Evolutionary conservation across 2,888 invertebrate genomes (phyloP).

Genomic region (Ormyrus thymus): DNA sequence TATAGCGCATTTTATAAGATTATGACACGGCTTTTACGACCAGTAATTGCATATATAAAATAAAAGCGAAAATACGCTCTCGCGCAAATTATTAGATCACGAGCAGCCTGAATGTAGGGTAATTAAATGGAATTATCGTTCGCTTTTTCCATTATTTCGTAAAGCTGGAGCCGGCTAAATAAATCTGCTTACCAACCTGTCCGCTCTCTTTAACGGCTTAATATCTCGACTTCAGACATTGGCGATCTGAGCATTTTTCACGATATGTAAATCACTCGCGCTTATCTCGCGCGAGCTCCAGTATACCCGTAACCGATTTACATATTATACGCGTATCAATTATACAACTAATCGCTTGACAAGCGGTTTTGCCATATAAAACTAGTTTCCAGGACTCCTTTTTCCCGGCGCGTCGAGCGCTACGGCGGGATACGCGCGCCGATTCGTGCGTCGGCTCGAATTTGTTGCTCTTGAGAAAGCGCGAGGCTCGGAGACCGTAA

Average conservation of each 20-base stretch:
- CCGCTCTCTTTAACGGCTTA: constrained; percentile 4
- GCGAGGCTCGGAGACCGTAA: too few relatives aligned
- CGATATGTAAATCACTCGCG: not conserved
- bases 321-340: constrained; percentile 19
- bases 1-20: too few relatives aligned
- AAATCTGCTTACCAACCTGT: not conserved
- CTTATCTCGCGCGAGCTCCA: not conserved
- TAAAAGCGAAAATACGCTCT: not conserved
- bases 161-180: too few relatives aligned
- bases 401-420: too few relatives aligned
- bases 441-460: too few relatives aligned
- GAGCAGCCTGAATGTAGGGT: too few relatives aligned
- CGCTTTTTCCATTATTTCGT: too few relatives aligned
- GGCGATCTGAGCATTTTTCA: constrained; percentile 3
- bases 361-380: constrained; percentile 25
- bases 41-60: too few relatives aligned
- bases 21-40: too few relatives aligned
- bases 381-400: constrained; percentile 19
- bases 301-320: constrained; percentile 26
- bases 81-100: not conserved
- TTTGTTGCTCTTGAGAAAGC: too few relatives aligned
- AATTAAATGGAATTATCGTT: too few relatives aligned
- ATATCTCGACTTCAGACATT: not conserved
- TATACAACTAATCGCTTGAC: constrained; percentile 22
- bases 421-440: too few relatives aligned